A percentile compares a stretch with the other conserved stretches of the same genome.
These are phyloP conservation scores for Bovichtus variegatus DNA, from an alignment of 2,797 vertebrate species.

Conservation along the genomic window DNA sequence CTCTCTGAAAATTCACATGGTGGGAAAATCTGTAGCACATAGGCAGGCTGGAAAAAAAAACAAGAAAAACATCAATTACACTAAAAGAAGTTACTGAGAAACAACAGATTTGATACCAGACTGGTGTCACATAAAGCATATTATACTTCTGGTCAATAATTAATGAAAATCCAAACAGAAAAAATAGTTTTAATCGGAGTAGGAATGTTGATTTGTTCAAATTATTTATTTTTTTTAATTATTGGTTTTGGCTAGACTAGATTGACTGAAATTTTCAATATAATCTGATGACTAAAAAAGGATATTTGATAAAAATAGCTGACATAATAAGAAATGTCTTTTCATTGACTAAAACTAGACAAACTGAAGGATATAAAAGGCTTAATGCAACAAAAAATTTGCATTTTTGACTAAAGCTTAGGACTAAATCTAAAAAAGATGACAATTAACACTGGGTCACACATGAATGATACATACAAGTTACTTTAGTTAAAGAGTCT, in stretches of 20 bases:
- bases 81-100: neutral
- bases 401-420: too few species aligned
- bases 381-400: too few species aligned
- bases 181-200: neutral
- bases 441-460: too few species aligned
- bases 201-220: neutral
- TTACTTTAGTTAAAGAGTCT: neutral
- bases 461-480: neutral
- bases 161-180: neutral
- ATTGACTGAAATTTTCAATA: too few species aligned
- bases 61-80: neutral
- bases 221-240: too few species aligned
- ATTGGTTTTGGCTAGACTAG: too few species aligned
- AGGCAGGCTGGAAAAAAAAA: constrained; percentile 92
- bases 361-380: too few species aligned
- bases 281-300: too few species aligned
- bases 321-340: too few species aligned
- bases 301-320: too few species aligned
- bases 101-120: neutral
- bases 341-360: too few species aligned
- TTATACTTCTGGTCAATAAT: neutral
- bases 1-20: constrained; percentile 98
- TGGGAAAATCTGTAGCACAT: constrained; percentile 98
- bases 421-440: too few species aligned
- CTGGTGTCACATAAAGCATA: neutral